Base-by-base conservation (phyloP, 2,797 vertebrate genomes). In the Sorex maritimensis region DNA sequence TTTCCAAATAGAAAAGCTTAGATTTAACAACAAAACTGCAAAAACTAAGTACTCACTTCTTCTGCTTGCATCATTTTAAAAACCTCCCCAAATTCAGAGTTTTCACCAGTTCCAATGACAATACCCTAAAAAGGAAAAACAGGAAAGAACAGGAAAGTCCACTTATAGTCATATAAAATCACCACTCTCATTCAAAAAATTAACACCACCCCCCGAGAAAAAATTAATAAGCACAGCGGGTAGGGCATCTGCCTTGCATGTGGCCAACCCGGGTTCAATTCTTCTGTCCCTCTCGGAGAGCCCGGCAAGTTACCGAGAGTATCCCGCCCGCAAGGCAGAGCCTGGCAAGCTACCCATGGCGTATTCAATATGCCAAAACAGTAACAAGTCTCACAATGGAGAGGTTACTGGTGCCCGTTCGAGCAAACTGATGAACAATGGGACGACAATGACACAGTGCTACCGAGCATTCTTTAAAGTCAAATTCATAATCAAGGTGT, bases 41-140 rank as follows among this genome's bases (percentile, higher is more conserved):
- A 14, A 68, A 52, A 88, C 2, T 19, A 68, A 89, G 71, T 88
- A 98, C 98, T 97, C 97, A 99, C 99, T 98, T 99, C 99, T 95
- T 99, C 99, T 80, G 99, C 99, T 95, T 99, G 99, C 99, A 99
- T 99, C 99, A 99, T 99, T 98, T 99, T 99, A 97, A 99, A 99
- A 55, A 99, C 99, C 69, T 99, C 99, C 0, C 99, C 99, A 94
- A 99, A 99, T 97, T 99, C 99, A 0, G 99, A 99, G 97, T 99
- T 99, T 98, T 99, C 99, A 93, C 99, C 99, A 14, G 99, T 99
- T 97, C 99, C 99, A 97, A 99, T 99, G 97, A 99, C 99, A 95
- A 99, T 99, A n/a, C 99, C 99, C 99, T 99, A 96, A 81, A 55
- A 30, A 12, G 13, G 55, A 44, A 49, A 96, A 80, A 55, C 24